Conservation (phyloP, 1,140 invertebrate species). For the Asobara japonica region DNA sequence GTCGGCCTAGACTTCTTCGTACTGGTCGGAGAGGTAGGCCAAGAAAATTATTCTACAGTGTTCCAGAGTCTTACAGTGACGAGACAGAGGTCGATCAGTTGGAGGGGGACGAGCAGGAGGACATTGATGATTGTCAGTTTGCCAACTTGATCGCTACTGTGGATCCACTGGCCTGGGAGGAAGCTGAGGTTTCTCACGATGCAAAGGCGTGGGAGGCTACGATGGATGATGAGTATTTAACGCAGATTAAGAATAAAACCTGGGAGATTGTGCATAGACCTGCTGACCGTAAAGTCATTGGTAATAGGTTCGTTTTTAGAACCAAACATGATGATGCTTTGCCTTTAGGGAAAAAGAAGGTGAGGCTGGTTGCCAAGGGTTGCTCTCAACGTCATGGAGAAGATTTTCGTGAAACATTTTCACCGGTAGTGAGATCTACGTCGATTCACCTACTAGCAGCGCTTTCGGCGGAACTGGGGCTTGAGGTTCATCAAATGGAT, state of each 20-base stretch:
- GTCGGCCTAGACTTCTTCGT: neutral
- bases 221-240: conserved; percentile 28
- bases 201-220: neutral
- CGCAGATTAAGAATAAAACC: conserved; percentile 36
- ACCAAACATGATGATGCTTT: conserved; percentile 33
- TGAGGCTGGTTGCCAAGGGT: conserved; percentile 48
- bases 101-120: neutral
- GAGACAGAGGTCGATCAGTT: neutral
- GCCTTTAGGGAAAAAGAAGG: conserved; percentile 40
- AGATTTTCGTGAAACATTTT: conserved; percentile 21
- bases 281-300: conserved; percentile 35
- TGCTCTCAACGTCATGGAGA: conserved; percentile 25
- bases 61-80: neutral
- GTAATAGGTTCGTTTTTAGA: conserved; percentile 43
- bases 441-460: conserved; percentile 32
- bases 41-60: neutral
- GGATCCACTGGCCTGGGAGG: neutral
- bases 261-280: conserved; percentile 38
- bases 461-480: conserved; percentile 42
- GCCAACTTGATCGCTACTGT: neutral
- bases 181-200: neutral
- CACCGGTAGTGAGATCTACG: neutral
- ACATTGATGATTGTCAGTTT: neutral
- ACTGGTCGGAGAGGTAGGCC: neutral
- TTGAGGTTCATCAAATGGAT: conserved; percentile 49